phyloP scores from a whole-genome alignment of 1,140 invertebrate species.

The Akabosia matsudoensis region DNA sequence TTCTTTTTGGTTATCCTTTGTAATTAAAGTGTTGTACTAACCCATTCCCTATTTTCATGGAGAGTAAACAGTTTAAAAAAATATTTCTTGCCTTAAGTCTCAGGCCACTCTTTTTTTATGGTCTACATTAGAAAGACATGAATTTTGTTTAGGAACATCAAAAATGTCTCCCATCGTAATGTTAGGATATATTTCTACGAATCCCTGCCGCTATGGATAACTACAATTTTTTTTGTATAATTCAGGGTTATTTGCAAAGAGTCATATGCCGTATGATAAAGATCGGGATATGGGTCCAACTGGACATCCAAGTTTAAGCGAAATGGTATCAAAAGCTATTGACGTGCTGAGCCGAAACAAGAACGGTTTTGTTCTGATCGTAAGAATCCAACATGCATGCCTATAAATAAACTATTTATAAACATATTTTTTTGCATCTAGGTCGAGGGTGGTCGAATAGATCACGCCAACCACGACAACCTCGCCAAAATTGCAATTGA shows the following conservation, averaged over 20 bases:
- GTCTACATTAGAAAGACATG: too few relatives aligned
- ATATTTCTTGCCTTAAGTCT: too few relatives aligned
- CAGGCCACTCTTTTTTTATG: too few relatives aligned
- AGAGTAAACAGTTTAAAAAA: too few relatives aligned
- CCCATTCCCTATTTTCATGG: too few relatives aligned
- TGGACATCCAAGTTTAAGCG: constrained; percentile 73
- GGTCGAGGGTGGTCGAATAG: constrained; percentile 53
- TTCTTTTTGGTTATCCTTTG: too few relatives aligned
- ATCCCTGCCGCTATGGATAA: not conserved
- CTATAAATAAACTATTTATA: not conserved
- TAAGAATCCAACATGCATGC: constrained; percentile 28
- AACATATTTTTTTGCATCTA: not conserved
- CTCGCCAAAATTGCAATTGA: constrained; percentile 54
- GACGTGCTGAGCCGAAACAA: constrained; percentile 71
- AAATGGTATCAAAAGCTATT: constrained; percentile 84
- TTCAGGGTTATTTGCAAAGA: constrained; percentile 66
- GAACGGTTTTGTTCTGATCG: constrained; percentile 63
- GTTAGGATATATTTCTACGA: too few relatives aligned
- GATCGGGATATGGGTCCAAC: constrained; percentile 62
- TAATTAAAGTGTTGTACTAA: too few relatives aligned
- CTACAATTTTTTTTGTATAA: not conserved
- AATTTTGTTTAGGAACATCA: too few relatives aligned
- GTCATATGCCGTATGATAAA: constrained; percentile 68
- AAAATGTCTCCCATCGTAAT: too few relatives aligned
- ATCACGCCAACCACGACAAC: constrained; percentile 52